These are phyloP conservation scores for Tretioscincus oriximinensis DNA, from an alignment of 2,113 vertebrate species.

Conservation along the genomic window DNA sequence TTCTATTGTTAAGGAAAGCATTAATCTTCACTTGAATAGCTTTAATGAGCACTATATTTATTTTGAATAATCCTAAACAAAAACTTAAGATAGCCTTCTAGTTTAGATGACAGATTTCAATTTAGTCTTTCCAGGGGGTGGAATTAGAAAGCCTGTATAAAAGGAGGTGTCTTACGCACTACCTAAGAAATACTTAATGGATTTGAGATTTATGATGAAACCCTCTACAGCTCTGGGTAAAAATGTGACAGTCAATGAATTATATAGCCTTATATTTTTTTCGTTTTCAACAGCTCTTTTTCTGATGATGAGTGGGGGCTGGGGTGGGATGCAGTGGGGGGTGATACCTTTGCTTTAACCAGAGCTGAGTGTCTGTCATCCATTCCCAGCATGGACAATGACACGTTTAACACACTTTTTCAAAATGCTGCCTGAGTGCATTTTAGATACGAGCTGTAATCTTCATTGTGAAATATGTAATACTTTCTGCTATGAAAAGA, in stretches of 20 bases:
- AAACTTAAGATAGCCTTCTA: constrained; percentile 5
- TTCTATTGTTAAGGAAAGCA: constrained; percentile 1
- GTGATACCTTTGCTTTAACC: not conserved
- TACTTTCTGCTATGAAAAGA: not conserved
- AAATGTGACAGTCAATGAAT: constrained; percentile 19
- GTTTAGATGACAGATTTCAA: constrained; percentile 23
- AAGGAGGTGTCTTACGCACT: not conserved
- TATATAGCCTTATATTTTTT: constrained; percentile 3
- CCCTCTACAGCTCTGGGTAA: constrained; percentile 15
- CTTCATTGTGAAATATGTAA: constrained; percentile 1
- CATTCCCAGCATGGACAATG: not conserved
- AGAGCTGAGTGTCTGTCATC: not conserved
- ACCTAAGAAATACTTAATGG: constrained; percentile 18
- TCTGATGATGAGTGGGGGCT: not conserved
- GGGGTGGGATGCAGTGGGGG: not conserved
- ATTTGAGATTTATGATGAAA: constrained; percentile 26
- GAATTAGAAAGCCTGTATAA: constrained; percentile 22
- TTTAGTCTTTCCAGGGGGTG: constrained; percentile 8
- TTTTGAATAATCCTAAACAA: constrained; percentile 25
- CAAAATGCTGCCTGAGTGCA: not conserved
- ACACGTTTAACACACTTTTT: not conserved
- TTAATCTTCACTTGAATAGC: not conserved
- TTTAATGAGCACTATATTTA: constrained; percentile 10
- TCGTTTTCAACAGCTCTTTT: constrained; percentile 2
- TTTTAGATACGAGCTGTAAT: not conserved